Evolutionary conservation across 2,797 vertebrate species (phyloP), one percentile per base, ranked within the genome.

Genomic region (Melanotaenia nigrans): DNA sequence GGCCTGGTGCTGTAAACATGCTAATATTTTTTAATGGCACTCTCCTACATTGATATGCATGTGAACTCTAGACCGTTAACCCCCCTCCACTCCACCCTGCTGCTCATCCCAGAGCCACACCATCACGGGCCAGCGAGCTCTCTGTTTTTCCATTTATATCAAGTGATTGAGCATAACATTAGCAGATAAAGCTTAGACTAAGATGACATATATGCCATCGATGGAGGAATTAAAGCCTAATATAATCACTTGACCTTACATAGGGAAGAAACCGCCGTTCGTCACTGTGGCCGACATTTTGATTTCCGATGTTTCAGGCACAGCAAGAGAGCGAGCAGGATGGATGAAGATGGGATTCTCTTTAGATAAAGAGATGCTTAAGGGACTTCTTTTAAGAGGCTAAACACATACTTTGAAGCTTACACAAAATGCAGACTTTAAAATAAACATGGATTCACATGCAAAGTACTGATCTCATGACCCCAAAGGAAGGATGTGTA

Each of bases 121-220:
- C 82, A 85, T 87, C 83, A 82, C 75, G 22, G 66, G 59, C 73
- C 81, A 68, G 77, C 77, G 61, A 57, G 75, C 77, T 85, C 80
- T 75, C 78, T 79, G 79, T 85, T 89, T 92, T 90, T 89, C 87
- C 90, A 93, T 94, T 93, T 93, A 93, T 92, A 92, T 92, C 80
- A 77, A 90, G 87, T 92, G 92, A 93, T 91, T 91, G 90, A 94
- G 92, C 90, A 77, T 85, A 92, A 90, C 91, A 94, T 93, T 93
- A 94, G 90, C 88, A 91, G 90, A 91, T 94, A 93, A 92, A 92
- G 92, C 77, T 56, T 76, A 71, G 85, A 66, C 84, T 91, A 92
- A 92, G 89, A 92, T 91, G 91, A 93, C 91, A 92, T 82, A 85
- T 87, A 89, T 65, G 86, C 84, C 68, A 66, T 75, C 81, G 90